Evolutionary conservation across 2,113 vertebrate genomes (phyloP), one percentile per base, ranked within the genome.

Genomic region (Lamprologus tigripictilis): DNA sequence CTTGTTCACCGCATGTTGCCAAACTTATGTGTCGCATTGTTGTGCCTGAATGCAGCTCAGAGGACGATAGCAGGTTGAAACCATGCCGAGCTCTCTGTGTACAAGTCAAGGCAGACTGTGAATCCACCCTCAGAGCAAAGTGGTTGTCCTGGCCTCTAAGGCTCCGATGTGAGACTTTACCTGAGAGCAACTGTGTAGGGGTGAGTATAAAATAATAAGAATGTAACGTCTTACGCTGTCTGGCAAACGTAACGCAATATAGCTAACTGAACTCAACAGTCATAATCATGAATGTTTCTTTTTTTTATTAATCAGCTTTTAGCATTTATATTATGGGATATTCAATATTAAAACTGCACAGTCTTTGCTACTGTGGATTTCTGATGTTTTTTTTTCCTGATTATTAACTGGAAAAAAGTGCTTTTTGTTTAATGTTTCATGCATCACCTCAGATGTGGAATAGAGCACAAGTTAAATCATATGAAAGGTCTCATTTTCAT

Each of bases 61-160:
- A 86, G 1, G 78, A 90, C 2, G 16, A 86, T 86, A 88, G 4
- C 76, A 63, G 54, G 2, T 8, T 28, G 73, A 95, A 90, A 82
- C 95, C 95, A 0, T 96, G 95, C 68, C 53, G 87, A 11, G 63
- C 89, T 10, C 88, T 96, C n/a, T 96, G 95, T 19, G 82, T 91
- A 21, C 93, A 83, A 55, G 94, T 95, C 40, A 95, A 93, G 92
- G 54, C 54, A 0, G 94, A 95, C 19, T 96, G 95, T 3, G 91
- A 92, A 1, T 21, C 88, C 2, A 2, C 13, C 4, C 9, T 96
- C 17, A 94, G 3, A 40, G 26, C 54, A 1, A 93, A 84, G 63
- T 14, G 83, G 16, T 0, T 96, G 45, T 4, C 1, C 17, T 96
- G 94, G 94, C 95, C 94, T 0, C 3, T 0, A 1, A 90, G n/a